phyloP scores from a whole-genome alignment of 2,797 vertebrate genomes.

The Muscicapa comitata region DNA sequence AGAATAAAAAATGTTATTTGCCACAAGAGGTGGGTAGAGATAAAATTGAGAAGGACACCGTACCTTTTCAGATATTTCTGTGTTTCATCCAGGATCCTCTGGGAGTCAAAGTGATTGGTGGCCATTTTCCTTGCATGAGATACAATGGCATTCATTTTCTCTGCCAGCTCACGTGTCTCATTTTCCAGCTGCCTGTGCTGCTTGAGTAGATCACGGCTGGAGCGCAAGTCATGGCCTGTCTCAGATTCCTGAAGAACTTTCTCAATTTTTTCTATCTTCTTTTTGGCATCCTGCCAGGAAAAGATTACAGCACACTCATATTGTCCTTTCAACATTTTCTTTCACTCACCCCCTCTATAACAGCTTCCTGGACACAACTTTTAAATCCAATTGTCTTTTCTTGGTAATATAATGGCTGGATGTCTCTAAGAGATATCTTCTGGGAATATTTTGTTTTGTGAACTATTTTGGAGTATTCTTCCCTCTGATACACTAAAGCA shows the following conservation, averaged over 20 bases:
- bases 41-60: neutral
- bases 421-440: neutral
- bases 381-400: neutral
- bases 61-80: conserved; percentile 83
- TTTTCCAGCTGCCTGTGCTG: conserved; percentile 83
- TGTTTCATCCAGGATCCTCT: conserved; percentile 81
- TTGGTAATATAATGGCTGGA: neutral
- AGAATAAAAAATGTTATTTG: neutral
- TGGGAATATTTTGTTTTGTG: neutral
- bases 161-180: conserved; percentile 80
- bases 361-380: neutral
- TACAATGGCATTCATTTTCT: conserved; percentile 85
- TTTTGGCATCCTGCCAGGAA: conserved; percentile 80
- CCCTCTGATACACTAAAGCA: neutral
- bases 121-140: conserved; percentile 77
- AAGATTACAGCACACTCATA: neutral
- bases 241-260: conserved; percentile 78
- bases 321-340: neutral
- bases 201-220: conserved; percentile 81
- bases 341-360: neutral
- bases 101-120: conserved; percentile 84
- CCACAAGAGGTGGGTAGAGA: neutral
- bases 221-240: conserved; percentile 81
- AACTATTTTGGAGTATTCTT: neutral
- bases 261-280: conserved; percentile 86